These are phyloP conservation scores for Graphium colonna DNA, from an alignment of 2,888 invertebrate genomes.

Conservation along the genomic window DNA sequence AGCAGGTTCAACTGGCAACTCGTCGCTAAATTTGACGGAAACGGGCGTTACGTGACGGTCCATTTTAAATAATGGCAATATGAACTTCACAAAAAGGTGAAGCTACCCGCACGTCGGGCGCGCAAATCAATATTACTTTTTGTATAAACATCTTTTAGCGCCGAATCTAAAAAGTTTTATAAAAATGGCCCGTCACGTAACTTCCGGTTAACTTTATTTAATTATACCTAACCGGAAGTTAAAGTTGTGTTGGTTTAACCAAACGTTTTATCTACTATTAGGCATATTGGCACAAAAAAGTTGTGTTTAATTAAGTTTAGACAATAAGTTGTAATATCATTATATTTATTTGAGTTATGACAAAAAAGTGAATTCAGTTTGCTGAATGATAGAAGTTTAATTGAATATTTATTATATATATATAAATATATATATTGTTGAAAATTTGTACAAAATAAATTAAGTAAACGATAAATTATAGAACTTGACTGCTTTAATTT, in stretches of 20 bases:
- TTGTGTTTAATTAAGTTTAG: constrained; percentile 81
- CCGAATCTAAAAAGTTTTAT: neutral
- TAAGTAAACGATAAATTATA: constrained; percentile 81
- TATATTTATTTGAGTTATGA: constrained; percentile 76
- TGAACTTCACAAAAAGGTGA: neutral
- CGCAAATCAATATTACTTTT: constrained; percentile 21
- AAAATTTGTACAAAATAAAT: constrained; percentile 82
- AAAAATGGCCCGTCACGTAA: constrained; percentile 29
- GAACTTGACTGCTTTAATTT: constrained; percentile 79
- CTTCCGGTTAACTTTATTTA: constrained; percentile 30
- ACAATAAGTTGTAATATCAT: constrained; percentile 79
- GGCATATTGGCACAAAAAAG: constrained; percentile 81
- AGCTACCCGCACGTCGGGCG: constrained; percentile 17
- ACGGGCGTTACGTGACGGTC: constrained; percentile 29
- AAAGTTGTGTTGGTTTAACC: constrained; percentile 67
- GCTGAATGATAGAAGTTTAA: constrained; percentile 80
- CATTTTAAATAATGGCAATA: constrained; percentile 9
- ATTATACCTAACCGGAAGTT: constrained; percentile 32
- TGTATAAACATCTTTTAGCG: constrained; percentile 9
- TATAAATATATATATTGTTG: constrained; percentile 74
- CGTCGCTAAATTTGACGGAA: constrained; percentile 31
- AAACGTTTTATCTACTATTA: constrained; percentile 74
- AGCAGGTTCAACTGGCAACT: constrained; percentile 13
- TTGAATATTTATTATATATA: constrained; percentile 76
- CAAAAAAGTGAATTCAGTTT: constrained; percentile 80